Conservation (phyloP, 2,888 invertebrate genomes). For the Pachliopta kotzebuea region DNA sequence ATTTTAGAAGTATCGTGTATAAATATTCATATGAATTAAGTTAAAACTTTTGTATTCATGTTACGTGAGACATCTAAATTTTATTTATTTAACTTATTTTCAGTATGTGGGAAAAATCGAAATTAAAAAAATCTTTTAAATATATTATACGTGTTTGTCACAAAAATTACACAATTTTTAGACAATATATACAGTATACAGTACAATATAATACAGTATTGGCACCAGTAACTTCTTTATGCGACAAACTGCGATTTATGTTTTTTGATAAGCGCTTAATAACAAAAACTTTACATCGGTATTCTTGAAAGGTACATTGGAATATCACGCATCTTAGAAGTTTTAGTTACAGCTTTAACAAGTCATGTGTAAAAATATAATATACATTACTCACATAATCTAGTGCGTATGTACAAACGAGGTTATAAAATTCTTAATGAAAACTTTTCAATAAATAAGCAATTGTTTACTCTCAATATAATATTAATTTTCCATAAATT, state of each 20-base stretch:
- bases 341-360: slow-evolving; percentile 21
- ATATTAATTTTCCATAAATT: background rate
- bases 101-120: too few relatives aligned
- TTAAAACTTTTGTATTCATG: too few relatives aligned
- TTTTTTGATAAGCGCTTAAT: background rate
- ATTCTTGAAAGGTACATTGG: slow-evolving; percentile 19
- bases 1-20: too few relatives aligned
- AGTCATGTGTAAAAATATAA: slow-evolving; percentile 15
- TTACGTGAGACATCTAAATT: too few relatives aligned
- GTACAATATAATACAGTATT: background rate
- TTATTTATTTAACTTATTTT: too few relatives aligned
- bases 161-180: background rate
- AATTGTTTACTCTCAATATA: background rate
- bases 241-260: background rate
- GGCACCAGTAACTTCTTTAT: background rate
- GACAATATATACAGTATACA: background rate
- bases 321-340: slow-evolving; percentile 5
- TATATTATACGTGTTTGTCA: too few relatives aligned
- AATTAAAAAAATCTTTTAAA: too few relatives aligned
- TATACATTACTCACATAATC: background rate
- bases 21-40: too few relatives aligned
- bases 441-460: background rate
- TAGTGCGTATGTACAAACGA: background rate
- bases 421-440: slow-evolving; percentile 9
- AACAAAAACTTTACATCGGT: slow-evolving; percentile 19